phyloP scores from a whole-genome alignment of 2,888 invertebrate species.

The Ichneumoninae sp. region DNA sequence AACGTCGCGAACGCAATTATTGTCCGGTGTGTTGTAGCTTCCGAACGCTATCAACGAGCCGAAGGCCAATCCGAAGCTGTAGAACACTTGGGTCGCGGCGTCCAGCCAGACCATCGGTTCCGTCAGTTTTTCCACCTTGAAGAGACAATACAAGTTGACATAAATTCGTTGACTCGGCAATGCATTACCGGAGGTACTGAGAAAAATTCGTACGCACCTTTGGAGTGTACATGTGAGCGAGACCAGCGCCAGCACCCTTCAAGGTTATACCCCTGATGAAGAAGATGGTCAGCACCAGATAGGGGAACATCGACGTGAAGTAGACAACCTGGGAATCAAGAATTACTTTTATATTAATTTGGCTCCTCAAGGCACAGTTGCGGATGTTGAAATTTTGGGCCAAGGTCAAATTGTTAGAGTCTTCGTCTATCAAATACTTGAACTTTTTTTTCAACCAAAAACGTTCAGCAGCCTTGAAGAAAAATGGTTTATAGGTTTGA shows the following conservation, averaged over 20 bases:
- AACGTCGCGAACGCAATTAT: constrained; percentile 97
- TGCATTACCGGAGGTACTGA: constrained; percentile 90
- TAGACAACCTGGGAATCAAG: constrained; percentile 91
- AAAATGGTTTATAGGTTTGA: too few species aligned
- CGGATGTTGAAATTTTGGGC: too few species aligned
- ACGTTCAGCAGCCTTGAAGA: too few species aligned
- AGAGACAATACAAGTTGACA: not conserved
- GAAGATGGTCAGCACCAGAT: constrained; percentile 96
- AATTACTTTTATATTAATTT: not conserved
- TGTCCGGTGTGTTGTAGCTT: constrained; percentile 97
- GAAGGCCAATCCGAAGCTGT: constrained; percentile 96
- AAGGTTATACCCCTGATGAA: constrained; percentile 95
- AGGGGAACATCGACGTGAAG: constrained; percentile 98
- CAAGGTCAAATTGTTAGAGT: too few species aligned
- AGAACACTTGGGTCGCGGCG: constrained; percentile 98
- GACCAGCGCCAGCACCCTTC: constrained; percentile 93
- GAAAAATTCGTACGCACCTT: constrained; percentile 87
- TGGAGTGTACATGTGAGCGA: constrained; percentile 96
- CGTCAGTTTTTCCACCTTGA: constrained; percentile 92
- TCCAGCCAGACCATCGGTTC: constrained; percentile 97
- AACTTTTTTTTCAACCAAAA: too few species aligned
- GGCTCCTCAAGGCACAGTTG: too few species aligned
- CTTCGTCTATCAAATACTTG: too few species aligned
- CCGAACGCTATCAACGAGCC: constrained; percentile 98
- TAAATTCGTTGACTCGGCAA: not conserved